Percentiles rank a stretch among this genome's conserved stretches.
These are phyloP conservation scores for Pampus argenteus DNA, from an alignment of 2,797 vertebrate genomes.

Conservation along the genomic window DNA sequence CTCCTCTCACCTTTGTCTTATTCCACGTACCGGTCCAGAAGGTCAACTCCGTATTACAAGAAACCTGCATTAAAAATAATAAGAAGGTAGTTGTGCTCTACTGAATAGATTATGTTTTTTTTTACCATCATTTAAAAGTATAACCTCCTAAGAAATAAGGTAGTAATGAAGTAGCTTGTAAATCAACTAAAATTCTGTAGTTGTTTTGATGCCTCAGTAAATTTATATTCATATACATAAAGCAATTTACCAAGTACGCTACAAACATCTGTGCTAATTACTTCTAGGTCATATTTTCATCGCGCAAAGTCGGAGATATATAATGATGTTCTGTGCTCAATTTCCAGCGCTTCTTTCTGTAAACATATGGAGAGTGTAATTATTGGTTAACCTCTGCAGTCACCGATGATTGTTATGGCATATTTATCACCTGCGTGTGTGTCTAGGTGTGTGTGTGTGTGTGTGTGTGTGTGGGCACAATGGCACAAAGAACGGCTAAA, in stretches of 20 bases:
- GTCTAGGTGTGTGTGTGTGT: background rate
- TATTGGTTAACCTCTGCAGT: slow-evolving; percentile 77
- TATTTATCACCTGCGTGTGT: slow-evolving; percentile 55
- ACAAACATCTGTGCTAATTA: slow-evolving; percentile 68
- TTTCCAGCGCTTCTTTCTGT: slow-evolving; percentile 49
- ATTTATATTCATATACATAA: slow-evolving; percentile 47
- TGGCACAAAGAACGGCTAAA: slow-evolving; percentile 8
- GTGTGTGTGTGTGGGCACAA: slow-evolving; percentile 14
- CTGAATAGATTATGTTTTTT: background rate
- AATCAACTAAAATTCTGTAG: background rate
- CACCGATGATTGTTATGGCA: slow-evolving; percentile 66
- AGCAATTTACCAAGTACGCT: slow-evolving; percentile 46
- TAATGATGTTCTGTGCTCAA: slow-evolving; percentile 52
- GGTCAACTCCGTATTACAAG: slow-evolving; percentile 24
- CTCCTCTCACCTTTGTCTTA: slow-evolving; percentile 36
- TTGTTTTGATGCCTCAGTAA: slow-evolving; percentile 11
- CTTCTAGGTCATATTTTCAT: slow-evolving; percentile 59
- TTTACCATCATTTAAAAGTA: background rate
- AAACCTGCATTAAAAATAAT: slow-evolving; percentile 25
- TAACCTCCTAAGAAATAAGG: slow-evolving; percentile 5
- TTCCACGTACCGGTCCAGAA: slow-evolving; percentile 13
- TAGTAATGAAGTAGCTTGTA: slow-evolving; percentile 5
- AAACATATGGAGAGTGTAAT: slow-evolving; percentile 79
- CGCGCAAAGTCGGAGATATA: slow-evolving; percentile 50
- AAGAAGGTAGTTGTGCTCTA: background rate